These are phyloP conservation scores for Agelaius phoeniceus DNA, from an alignment of 2,113 vertebrate species.

Conservation along the genomic window DNA sequence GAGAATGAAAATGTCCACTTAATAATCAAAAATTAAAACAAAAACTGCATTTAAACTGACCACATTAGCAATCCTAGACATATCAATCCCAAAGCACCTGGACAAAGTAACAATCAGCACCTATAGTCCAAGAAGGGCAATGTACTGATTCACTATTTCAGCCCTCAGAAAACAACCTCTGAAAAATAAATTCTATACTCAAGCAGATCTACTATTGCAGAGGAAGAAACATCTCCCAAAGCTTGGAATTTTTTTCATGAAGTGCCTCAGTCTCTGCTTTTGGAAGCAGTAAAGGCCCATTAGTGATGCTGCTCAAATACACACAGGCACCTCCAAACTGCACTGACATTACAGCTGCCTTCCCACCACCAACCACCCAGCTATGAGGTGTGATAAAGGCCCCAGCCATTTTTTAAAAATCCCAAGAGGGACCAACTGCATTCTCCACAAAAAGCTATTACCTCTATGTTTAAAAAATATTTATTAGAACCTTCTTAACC, in stretches of 20 bases:
- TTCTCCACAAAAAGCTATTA: not conserved
- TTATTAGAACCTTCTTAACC: not conserved
- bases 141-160: not conserved
- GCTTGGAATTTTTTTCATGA: not conserved
- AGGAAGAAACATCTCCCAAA: not conserved
- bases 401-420: not conserved
- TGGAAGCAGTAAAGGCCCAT: not conserved
- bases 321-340: accelerated
- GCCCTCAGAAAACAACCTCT: not conserved
- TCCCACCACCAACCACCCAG: not conserved
- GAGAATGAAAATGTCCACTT: not conserved
- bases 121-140: not conserved
- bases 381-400: accelerated
- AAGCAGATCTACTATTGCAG: not conserved
- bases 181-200: not conserved
- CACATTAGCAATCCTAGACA: not conserved
- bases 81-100: not conserved
- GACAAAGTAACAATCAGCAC: not conserved
- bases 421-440: not conserved
- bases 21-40: not conserved
- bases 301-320: not conserved
- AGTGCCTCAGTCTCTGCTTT: not conserved
- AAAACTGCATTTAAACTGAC: not conserved
- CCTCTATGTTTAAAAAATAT: not conserved
- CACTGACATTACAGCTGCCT: not conserved